These are phyloP conservation scores for Ancistrus triradiatus DNA, from an alignment of 2,113 vertebrate species.

Conservation along the genomic window DNA sequence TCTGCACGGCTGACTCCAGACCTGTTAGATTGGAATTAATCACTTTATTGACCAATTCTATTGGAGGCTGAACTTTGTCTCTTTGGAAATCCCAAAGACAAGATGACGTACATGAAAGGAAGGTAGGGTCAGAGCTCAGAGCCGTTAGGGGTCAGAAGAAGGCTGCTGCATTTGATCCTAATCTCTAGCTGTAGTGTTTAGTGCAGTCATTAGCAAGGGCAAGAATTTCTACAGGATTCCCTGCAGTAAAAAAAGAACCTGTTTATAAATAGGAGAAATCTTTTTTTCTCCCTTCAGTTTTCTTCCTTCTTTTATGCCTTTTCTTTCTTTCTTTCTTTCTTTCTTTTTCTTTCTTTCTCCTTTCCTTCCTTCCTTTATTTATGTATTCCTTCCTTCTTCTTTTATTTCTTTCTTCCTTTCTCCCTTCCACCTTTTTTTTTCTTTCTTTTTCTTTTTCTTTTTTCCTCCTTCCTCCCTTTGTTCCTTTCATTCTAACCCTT, in stretches of 20 bases:
- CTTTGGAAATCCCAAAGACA: neutral
- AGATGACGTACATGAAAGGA: constrained; percentile 1
- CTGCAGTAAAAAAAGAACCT: neutral
- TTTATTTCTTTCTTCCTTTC: too few relatives aligned
- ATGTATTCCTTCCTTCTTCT: too few relatives aligned
- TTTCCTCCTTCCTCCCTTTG: too few relatives aligned
- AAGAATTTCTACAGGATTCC: neutral
- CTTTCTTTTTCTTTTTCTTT: too few relatives aligned
- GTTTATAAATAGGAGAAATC: too few relatives aligned
- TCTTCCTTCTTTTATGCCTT: too few relatives aligned
- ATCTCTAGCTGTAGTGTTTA: neutral
- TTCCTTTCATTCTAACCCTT: too few relatives aligned
- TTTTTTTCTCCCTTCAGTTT: too few relatives aligned
- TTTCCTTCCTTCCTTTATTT: too few relatives aligned
- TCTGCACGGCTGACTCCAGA: constrained; percentile 25
- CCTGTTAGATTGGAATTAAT: constrained; percentile 12
- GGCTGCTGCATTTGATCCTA: neutral
- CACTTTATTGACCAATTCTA: constrained; percentile 8
- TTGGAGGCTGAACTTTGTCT: constrained; percentile 10
- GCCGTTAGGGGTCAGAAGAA: neutral
- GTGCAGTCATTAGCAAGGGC: neutral
- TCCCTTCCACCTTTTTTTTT: too few relatives aligned
- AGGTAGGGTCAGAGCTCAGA: neutral
- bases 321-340: too few relatives aligned
- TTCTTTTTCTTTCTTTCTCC: too few relatives aligned